These are phyloP conservation scores for Corythoichthys intestinalis DNA, from an alignment of 2,113 vertebrate species.

Conservation along the genomic window DNA sequence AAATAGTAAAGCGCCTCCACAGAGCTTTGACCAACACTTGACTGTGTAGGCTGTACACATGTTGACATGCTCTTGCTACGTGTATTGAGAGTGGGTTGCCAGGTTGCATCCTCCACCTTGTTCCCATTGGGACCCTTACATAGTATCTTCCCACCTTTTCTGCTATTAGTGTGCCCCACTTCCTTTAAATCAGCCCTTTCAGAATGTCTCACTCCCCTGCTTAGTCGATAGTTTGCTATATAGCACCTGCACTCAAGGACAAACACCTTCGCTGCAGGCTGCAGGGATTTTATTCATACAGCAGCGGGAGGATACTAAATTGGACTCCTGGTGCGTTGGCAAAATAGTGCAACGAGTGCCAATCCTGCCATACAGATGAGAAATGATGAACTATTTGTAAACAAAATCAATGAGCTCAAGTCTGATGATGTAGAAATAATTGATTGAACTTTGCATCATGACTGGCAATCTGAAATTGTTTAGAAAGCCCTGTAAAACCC, in stretches of 20 bases:
- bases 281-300: conserved; percentile 49
- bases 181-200: conserved; percentile 1
- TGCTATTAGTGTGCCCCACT: background rate
- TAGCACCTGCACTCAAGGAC: conserved; percentile 53
- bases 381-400: conserved; percentile 17
- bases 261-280: conserved; percentile 40
- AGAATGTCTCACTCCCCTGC: conserved; percentile 11
- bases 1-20: conserved; percentile 36
- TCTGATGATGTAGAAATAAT: background rate
- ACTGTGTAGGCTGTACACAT: conserved; percentile 17
- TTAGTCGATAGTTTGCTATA: conserved; percentile 34
- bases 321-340: conserved; percentile 20
- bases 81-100: conserved; percentile 10
- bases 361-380: conserved; percentile 17
- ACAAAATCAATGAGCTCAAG: conserved; percentile 16
- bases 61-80: conserved; percentile 6
- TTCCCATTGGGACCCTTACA: background rate
- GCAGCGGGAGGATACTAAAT: conserved; percentile 49
- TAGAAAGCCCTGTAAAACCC: background rate
- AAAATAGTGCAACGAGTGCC: conserved; percentile 8
- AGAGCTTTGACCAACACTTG: conserved; percentile 29
- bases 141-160: conserved; percentile 1
- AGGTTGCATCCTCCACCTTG: conserved; percentile 7
- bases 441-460: conserved; percentile 2
- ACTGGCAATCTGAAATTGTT: background rate